Percentiles rank a stretch among this genome's conserved stretches.
Conservation (phyloP, 2,888 invertebrate species). For the Pilophorus perplexus region DNA sequence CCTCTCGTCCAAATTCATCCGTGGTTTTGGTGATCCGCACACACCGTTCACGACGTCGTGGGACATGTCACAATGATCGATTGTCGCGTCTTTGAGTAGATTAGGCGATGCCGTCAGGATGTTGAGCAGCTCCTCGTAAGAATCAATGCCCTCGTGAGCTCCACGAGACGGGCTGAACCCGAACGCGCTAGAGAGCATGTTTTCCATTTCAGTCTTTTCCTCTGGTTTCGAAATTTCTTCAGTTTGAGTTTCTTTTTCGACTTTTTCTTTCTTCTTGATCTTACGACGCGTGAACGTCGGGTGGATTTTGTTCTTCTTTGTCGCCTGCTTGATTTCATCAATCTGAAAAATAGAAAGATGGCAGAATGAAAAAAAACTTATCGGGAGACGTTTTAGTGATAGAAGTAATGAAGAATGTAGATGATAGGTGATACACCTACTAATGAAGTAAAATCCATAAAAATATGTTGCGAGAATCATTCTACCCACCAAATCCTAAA, state of each 20-base stretch:
- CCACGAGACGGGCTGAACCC: constrained; percentile 10
- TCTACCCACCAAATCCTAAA: too few species aligned
- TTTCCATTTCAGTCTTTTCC: constrained; percentile 10
- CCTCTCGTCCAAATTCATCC: constrained; percentile 22
- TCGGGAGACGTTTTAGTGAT: too few species aligned
- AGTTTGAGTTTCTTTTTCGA: constrained; percentile 43
- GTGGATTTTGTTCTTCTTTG: constrained; percentile 37
- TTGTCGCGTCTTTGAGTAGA: background rate
- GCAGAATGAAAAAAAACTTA: background rate
- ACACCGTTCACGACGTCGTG: background rate
- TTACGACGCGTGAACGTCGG: constrained; percentile 9
- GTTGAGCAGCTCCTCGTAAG: constrained; percentile 40
- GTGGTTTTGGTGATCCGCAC: background rate
- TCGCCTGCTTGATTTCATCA: constrained; percentile 41
- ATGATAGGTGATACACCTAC: too few species aligned
- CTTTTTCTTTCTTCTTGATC: background rate
- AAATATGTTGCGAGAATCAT: too few species aligned
- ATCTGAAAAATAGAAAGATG: constrained; percentile 35
- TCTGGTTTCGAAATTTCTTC: constrained; percentile 8
- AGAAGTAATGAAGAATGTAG: background rate
- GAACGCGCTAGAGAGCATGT: constrained; percentile 15
- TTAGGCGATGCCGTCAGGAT: constrained; percentile 40
- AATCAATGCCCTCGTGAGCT: constrained; percentile 2
- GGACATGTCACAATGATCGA: background rate
- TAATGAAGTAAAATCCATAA: too few species aligned